phyloP scores from a whole-genome alignment of 2,797 vertebrate species.

The Molothrus ater region DNA sequence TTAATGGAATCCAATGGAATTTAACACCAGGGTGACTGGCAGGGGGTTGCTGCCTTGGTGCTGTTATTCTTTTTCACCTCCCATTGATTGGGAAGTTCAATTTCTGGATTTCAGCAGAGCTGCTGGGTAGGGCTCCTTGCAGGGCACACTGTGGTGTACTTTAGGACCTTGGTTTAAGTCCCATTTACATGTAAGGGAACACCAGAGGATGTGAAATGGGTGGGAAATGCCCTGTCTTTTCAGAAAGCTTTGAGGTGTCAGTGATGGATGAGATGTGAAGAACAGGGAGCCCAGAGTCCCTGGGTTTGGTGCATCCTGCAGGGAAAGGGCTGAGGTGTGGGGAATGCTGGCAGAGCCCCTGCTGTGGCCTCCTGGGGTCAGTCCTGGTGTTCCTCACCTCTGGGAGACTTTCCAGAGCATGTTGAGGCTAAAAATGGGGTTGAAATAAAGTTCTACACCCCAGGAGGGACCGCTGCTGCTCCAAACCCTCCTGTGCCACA shows the following conservation, averaged over 20 bases:
- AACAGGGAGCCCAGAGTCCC: not conserved
- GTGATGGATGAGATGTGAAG: not conserved
- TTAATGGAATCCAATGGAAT: conserved; percentile 33
- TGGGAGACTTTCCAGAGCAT: not conserved
- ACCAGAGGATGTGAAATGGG: not conserved
- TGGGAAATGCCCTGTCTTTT: not conserved
- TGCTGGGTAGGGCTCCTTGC: not conserved
- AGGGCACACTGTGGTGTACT: not conserved
- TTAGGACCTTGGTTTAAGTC: not conserved
- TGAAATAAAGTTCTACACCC: not conserved
- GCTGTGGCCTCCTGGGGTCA: not conserved
- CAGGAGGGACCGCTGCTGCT: too few species aligned
- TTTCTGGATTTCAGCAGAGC: not conserved
- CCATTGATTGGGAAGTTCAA: not conserved
- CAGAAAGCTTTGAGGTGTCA: not conserved
- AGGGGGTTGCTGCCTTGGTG: not conserved
- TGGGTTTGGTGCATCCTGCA: not conserved
- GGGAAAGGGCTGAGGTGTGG: not conserved
- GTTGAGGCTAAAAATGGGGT: not conserved
- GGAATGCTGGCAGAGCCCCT: not conserved
- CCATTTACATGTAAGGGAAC: not conserved
- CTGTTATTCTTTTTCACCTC: not conserved
- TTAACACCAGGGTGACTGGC: not conserved
- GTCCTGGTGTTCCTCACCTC: not conserved
- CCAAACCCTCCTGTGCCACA: too few species aligned